Conservation (phyloP, 2,113 vertebrate genomes). For the Podarcis cretensis region DNA sequence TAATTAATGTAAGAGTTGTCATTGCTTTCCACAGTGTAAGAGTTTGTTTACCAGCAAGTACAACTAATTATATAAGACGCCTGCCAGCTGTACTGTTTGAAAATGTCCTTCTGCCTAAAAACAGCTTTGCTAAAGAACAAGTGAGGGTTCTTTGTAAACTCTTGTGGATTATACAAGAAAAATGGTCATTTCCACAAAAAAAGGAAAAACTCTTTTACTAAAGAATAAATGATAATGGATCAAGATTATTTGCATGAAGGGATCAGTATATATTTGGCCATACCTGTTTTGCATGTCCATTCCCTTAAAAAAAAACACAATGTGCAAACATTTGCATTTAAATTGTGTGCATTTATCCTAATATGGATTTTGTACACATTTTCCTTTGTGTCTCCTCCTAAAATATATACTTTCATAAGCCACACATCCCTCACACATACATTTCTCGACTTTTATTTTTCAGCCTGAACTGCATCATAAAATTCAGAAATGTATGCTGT, state of each 20-base stretch:
- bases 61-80: constrained; percentile 58
- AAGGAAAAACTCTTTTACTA: neutral
- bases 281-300: too few species aligned
- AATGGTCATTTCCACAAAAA: constrained; percentile 28
- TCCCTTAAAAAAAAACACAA: too few species aligned
- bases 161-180: constrained; percentile 34
- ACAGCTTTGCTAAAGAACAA: constrained; percentile 60
- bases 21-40: neutral
- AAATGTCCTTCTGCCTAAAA: constrained; percentile 32
- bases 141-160: constrained; percentile 63
- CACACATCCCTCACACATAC: too few species aligned
- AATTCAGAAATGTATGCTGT: too few species aligned
- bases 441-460: too few species aligned
- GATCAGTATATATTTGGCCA: too few species aligned
- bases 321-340: too few species aligned
- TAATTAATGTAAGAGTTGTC: constrained; percentile 31
- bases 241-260: neutral
- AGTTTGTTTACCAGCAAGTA: constrained; percentile 59
- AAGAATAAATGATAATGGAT: neutral
- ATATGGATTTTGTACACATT: too few species aligned
- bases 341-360: too few species aligned
- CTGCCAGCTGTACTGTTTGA: constrained; percentile 63
- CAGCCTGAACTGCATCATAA: too few species aligned
- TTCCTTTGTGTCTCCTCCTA: too few species aligned
- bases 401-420: too few species aligned